Base-by-base conservation (phyloP, 2,113 vertebrate genomes). In the Ailuropoda melanoleuca region DNA sequence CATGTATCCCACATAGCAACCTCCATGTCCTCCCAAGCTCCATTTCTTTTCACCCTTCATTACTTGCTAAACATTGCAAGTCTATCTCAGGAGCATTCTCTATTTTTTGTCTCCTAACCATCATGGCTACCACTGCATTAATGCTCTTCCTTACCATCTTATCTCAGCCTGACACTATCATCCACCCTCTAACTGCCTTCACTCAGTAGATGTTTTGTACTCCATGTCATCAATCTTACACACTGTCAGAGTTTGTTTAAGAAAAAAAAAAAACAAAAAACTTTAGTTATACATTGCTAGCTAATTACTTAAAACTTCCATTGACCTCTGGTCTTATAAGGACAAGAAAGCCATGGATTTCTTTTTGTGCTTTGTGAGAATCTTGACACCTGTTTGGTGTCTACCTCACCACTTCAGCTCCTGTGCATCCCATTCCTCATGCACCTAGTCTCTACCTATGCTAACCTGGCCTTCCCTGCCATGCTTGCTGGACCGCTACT, bases 1-100 rank as follows among this genome's bases (percentile, higher is more conserved):
- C n/a, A 0, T 46, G 10, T 21, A 17, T 68, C 31, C 14, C 14
- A 64, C 0, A 13, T 3, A 24, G 11, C 0, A 64, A 12, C 8
- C 18, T 34, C 23, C 24, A 8, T 17, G 23, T 66, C 6, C 10
- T 64, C 26, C 4, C 18, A 19, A 50, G 26, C 34, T 46, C 48
- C 10, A 37, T 48, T 68, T 80, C 24, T 58, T 46, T 6, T 86
- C 21, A 19, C 60, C 23, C 4, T 74, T 89, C 64, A 15, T 92
- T 37, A 68, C 18, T 26, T 1, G 24, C 5, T 5, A 50, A 39
- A 83, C 23, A 50, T 8, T 56, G 26, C 15, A 66, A 26, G 37
- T 43, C 6, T 50, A 64, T 9, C 19, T 58, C n/a, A 23, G 26
- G 43, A 58, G 24, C 1, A 9, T 26, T 75, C 24, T 18, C 17